Percentiles rank a stretch among this genome's conserved stretches.
phyloP scores from a whole-genome alignment of 2,797 vertebrate genomes.

The Melanotaenia boesemani region DNA sequence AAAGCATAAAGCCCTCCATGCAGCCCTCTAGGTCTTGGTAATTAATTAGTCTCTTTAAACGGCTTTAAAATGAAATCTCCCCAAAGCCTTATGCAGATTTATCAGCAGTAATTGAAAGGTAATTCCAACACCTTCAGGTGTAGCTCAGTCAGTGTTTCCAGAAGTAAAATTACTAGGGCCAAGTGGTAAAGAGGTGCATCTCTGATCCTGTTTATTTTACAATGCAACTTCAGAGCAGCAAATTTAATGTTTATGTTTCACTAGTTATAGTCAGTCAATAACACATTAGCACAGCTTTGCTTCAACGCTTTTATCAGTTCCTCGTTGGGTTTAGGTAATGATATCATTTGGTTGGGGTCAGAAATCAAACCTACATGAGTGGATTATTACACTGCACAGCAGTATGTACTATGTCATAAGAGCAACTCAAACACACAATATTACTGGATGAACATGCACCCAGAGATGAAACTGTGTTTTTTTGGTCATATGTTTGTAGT shows the following conservation, averaged over 20 bases:
- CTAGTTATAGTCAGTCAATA: too few relatives aligned
- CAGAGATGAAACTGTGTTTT: too few relatives aligned
- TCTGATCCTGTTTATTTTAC: constrained; percentile 26
- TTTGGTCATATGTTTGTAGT: too few relatives aligned
- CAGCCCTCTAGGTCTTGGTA: constrained; percentile 62
- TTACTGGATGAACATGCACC: too few relatives aligned
- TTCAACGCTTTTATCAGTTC: too few relatives aligned
- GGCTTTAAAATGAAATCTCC: constrained; percentile 75
- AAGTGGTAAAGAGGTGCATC: constrained; percentile 34
- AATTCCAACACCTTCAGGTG: constrained; percentile 72
- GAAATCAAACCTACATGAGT: too few relatives aligned
- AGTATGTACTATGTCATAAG: too few relatives aligned
- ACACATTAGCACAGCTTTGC: too few relatives aligned
- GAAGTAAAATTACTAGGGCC: constrained; percentile 50
- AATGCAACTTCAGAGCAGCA: constrained; percentile 37
- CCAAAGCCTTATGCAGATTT: constrained; percentile 71
- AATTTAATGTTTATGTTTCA: background rate
- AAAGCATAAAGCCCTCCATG: constrained; percentile 23
- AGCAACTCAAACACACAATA: too few relatives aligned
- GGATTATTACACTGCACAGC: constrained; percentile 5
- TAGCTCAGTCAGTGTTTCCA: constrained; percentile 46
- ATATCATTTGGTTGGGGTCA: too few relatives aligned
- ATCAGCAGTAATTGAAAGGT: constrained; percentile 79
- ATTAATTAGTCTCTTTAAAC: constrained; percentile 78
- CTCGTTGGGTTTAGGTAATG: too few relatives aligned